Evolutionary conservation across 2,113 vertebrate species (phyloP).

Genomic region (Dolichallabes microphthalmus): DNA sequence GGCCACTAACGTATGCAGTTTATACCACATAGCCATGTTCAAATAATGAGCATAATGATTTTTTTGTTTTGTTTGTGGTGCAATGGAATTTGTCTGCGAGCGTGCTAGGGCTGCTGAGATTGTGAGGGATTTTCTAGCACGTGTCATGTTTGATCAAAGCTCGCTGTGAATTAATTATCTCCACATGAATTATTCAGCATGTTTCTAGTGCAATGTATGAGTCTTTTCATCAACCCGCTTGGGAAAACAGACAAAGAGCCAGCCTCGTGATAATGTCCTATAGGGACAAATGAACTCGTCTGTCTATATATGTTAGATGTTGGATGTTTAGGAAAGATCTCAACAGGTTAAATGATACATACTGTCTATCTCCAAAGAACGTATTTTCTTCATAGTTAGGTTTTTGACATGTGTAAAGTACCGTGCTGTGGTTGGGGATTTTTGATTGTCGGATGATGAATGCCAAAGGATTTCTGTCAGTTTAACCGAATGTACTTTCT

Average conservation of each 20-base stretch:
- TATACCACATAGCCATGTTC: conserved; percentile 2
- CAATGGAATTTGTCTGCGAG: conserved; percentile 28
- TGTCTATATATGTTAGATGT: neutral
- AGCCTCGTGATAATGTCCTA: conserved; percentile 15
- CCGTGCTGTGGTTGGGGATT: neutral
- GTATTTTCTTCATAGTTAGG: neutral
- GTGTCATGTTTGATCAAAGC: conserved; percentile 54
- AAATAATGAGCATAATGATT: conserved; percentile 23
- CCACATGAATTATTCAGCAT: conserved; percentile 56
- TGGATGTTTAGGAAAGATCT: neutral
- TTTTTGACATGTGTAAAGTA: neutral
- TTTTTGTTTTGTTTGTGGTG: conserved; percentile 30
- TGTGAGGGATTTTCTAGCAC: conserved; percentile 44
- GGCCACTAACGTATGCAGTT: neutral
- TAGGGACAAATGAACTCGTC: conserved; percentile 20
- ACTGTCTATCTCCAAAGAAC: neutral
- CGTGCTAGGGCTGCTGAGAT: conserved; percentile 33
- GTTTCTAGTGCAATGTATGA: conserved; percentile 45
- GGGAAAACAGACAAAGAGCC: conserved; percentile 47
- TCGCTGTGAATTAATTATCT: conserved; percentile 54
- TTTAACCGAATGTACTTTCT: neutral
- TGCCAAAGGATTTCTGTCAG: neutral
- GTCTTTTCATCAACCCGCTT: conserved; percentile 32
- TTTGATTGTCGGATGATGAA: neutral
- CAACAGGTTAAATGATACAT: conserved; percentile 5